Evolutionary conservation across 2,113 vertebrate species (phyloP).

Genomic region (Paradoxurus hermaphroditus): DNA sequence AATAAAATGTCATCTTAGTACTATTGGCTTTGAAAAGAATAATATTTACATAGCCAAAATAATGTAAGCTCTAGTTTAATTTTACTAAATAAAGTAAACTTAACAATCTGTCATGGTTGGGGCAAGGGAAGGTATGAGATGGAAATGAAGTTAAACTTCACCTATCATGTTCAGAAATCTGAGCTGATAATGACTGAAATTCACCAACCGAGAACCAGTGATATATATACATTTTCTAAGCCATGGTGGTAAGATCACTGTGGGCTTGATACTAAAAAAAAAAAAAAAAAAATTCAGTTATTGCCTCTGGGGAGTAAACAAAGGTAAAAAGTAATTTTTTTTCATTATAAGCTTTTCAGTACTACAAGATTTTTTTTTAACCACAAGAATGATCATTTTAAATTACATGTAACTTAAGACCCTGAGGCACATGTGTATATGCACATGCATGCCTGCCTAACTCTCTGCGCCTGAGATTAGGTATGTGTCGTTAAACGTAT

Average conservation of each 20-base stretch:
- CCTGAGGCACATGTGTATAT: neutral
- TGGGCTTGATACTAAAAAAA: neutral
- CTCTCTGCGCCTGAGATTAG: neutral
- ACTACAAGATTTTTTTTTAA: neutral
- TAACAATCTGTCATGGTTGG: neutral
- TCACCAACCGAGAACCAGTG: neutral
- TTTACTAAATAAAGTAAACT: neutral
- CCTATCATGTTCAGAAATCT: neutral
- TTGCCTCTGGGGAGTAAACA: neutral
- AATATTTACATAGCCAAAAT: neutral
- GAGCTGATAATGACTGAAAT: neutral
- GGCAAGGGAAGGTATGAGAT: neutral
- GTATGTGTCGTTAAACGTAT: neutral
- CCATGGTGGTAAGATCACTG: neutral
- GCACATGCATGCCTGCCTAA: neutral
- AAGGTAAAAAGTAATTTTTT: neutral
- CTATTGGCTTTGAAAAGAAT: neutral
- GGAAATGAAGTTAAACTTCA: neutral
- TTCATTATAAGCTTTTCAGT: neutral
- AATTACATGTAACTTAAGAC: neutral
- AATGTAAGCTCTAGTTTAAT: neutral
- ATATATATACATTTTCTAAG: neutral
- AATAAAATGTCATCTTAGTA: neutral
- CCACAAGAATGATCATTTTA: neutral
- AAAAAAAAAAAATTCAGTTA: neutral